phyloP scores from a whole-genome alignment of 1,140 invertebrate genomes.

The Achroia grisella region DNA sequence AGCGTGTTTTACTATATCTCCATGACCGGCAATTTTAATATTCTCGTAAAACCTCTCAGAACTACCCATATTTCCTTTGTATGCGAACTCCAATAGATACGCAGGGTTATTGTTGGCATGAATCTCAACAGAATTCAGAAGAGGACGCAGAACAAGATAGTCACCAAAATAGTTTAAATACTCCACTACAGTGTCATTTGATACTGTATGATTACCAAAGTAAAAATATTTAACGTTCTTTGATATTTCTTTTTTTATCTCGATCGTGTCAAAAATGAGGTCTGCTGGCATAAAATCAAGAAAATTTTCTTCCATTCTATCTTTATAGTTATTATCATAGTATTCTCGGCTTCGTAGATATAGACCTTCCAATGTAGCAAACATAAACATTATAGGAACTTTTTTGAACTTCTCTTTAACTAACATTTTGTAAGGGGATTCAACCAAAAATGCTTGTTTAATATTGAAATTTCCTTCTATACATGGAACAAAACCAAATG shows the following conservation, averaged over 20 bases:
- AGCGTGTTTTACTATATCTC: slow-evolving; percentile 13
- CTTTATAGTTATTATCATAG: slow-evolving; percentile 11
- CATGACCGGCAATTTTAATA: slow-evolving; percentile 13
- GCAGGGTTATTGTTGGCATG: slow-evolving; percentile 10
- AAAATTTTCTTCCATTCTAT: slow-evolving; percentile 16
- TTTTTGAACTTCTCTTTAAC: slow-evolving; percentile 46
- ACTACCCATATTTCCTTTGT: slow-evolving; percentile 15
- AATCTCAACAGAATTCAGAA: slow-evolving; percentile 12
- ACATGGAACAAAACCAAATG: slow-evolving; percentile 17
- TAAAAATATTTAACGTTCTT: slow-evolving; percentile 12
- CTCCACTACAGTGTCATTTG: slow-evolving; percentile 2
- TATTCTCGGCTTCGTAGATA: slow-evolving; percentile 31
- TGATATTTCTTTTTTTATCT: slow-evolving; percentile 1
- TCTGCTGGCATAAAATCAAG: slow-evolving; percentile 13
- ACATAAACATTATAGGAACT: slow-evolving; percentile 60
- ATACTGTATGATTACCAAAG: slow-evolving; percentile 7
- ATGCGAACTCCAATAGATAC: slow-evolving; percentile 23
- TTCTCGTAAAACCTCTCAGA: slow-evolving; percentile 14
- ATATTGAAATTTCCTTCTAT: slow-evolving; percentile 9
- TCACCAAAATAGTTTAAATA: slow-evolving; percentile 24
- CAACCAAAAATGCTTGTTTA: slow-evolving; percentile 60
- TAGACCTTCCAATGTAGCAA: slow-evolving; percentile 50
- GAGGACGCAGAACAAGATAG: slow-evolving; percentile 5
- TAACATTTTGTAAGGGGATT: slow-evolving; percentile 66
- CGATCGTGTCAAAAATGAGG: neutral